Percentiles rank a stretch among this genome's conserved stretches.
Evolutionary conservation across 2,888 invertebrate genomes (phyloP).

Genomic region (Gonocerus acuteangulatus): DNA sequence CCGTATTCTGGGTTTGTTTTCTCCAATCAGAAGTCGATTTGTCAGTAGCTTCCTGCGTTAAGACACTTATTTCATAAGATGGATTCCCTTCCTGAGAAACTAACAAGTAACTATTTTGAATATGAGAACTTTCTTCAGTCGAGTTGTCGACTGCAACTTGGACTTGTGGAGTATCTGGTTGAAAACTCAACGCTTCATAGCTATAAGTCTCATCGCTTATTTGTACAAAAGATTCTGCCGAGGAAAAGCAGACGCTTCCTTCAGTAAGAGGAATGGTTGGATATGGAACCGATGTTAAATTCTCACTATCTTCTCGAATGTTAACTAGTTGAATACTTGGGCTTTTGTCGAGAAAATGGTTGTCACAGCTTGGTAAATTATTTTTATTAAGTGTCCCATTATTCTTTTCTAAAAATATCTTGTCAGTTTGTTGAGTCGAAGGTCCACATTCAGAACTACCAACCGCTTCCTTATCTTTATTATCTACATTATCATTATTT

Average conservation of each 20-base stretch:
- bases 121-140: neutral
- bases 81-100: neutral
- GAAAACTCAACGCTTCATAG: neutral
- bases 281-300: neutral
- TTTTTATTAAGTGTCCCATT: slow-evolving; percentile 26
- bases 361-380: slow-evolving; percentile 22
- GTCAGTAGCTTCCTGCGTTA: too few relatives aligned
- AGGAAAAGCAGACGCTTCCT: slow-evolving; percentile 7
- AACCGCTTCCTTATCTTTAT: slow-evolving; percentile 30
- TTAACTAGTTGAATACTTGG: too few relatives aligned
- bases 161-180: neutral
- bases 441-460: slow-evolving; percentile 27
- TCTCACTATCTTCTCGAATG: neutral
- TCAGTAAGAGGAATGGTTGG: neutral
- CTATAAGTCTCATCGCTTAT: neutral
- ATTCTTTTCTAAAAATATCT: slow-evolving; percentile 27
- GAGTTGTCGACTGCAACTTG: neutral
- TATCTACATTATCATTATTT: slow-evolving; percentile 25
- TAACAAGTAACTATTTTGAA: neutral
- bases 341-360: slow-evolving; percentile 12
- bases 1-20: too few relatives aligned
- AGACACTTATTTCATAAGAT: neutral
- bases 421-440: slow-evolving; percentile 27
- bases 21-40: too few relatives aligned
- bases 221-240: slow-evolving; percentile 7